Conservation (phyloP, 2,113 vertebrate species). For the Saguinus imperator region DNA sequence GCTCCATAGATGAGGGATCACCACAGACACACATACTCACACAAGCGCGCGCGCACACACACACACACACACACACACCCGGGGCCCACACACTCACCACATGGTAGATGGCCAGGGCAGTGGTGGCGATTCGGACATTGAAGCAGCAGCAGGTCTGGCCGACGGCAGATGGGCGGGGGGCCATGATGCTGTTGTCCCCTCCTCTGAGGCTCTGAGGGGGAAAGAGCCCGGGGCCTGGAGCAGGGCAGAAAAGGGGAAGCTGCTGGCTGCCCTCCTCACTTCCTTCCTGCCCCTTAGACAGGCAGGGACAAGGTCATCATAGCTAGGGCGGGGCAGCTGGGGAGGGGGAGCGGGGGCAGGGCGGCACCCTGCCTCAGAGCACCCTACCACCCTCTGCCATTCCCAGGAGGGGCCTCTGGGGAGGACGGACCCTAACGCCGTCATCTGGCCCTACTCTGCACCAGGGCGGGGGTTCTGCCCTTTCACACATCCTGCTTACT, state of each 20-base stretch:
- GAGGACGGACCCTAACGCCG: background rate
- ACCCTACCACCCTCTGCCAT: background rate
- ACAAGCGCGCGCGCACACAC: background rate
- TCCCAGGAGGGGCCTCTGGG: background rate
- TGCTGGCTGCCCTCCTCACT: constrained; percentile 56
- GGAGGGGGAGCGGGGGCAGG: background rate
- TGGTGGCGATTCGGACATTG: constrained; percentile 78
- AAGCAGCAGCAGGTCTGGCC: constrained; percentile 81
- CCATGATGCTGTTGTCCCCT: constrained; percentile 70
- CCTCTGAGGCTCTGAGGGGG: background rate
- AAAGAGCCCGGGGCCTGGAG: background rate
- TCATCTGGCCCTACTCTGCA: fast-evolving
- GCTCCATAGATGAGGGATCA: background rate
- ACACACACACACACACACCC: background rate
- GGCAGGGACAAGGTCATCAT: constrained; percentile 17
- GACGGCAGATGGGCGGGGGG: background rate
- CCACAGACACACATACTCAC: fast-evolving
- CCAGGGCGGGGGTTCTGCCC: background rate
- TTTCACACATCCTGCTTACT: fast-evolving
- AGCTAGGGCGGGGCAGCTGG: constrained; percentile 38
- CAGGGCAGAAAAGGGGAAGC: constrained; percentile 59
- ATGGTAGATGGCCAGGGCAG: constrained; percentile 82
- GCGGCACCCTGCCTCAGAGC: background rate
- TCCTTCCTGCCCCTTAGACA: constrained; percentile 81
- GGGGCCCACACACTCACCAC: constrained; percentile 78